phyloP scores from a whole-genome alignment of 2,888 invertebrate genomes.

The Hydrotaea cyrtoneurina region DNA sequence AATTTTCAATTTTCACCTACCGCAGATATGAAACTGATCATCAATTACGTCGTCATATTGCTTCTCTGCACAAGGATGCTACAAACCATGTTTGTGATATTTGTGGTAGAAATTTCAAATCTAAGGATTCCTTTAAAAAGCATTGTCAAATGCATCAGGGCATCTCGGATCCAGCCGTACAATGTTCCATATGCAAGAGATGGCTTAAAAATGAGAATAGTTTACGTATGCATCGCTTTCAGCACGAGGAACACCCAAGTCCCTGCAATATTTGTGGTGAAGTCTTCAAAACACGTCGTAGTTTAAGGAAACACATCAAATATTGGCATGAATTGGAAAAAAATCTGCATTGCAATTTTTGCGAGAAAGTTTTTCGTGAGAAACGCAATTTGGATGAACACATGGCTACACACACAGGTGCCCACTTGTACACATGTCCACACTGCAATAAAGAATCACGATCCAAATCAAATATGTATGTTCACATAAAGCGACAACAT shows the following conservation, averaged over 20 bases:
- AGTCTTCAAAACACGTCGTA: constrained; percentile 71
- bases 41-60: constrained; percentile 73
- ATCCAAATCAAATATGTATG: constrained; percentile 77
- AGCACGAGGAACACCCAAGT: constrained; percentile 64
- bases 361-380: constrained; percentile 76
- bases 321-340: constrained; percentile 75
- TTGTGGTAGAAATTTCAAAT: constrained; percentile 77
- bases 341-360: constrained; percentile 74
- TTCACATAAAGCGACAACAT: constrained; percentile 77
- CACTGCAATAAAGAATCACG: constrained; percentile 77
- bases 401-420: constrained; percentile 77
- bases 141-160: constrained; percentile 76
- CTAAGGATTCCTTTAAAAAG: constrained; percentile 75
- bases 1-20: neutral
- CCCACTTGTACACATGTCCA: constrained; percentile 76
- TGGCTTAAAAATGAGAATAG: constrained; percentile 77
- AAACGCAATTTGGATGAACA: constrained; percentile 76
- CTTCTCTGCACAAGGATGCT: constrained; percentile 75
- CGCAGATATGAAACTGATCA: constrained; percentile 73
- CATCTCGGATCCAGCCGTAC: constrained; percentile 74
- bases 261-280: constrained; percentile 68
- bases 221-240: constrained; percentile 68
- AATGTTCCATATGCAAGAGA: constrained; percentile 74
- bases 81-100: constrained; percentile 76
- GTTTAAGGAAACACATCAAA: constrained; percentile 74